These are phyloP conservation scores for Pteromalus puparum DNA, from an alignment of 1,140 invertebrate genomes.

Conservation along the genomic window DNA sequence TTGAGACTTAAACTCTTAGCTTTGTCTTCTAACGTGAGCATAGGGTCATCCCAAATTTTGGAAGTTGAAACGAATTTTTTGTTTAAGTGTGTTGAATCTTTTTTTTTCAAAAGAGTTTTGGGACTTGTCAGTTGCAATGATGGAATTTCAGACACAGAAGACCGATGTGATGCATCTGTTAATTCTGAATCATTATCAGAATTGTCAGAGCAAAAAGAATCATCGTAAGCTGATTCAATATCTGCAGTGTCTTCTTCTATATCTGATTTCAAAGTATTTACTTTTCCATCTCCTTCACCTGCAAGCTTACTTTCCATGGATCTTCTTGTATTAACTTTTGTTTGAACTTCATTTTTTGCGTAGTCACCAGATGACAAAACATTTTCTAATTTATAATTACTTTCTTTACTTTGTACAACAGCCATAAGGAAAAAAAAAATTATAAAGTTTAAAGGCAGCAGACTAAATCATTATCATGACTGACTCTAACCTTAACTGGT, in stretches of 20 bases:
- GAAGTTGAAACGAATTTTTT: slow-evolving; percentile 7
- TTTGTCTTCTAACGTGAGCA: slow-evolving; percentile 27
- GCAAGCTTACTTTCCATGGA: slow-evolving; percentile 36
- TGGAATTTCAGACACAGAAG: slow-evolving; percentile 46
- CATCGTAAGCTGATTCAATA: slow-evolving; percentile 61
- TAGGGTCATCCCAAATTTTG: slow-evolving; percentile 2
- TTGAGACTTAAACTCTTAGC: slow-evolving; percentile 36
- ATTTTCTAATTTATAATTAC: slow-evolving; percentile 39
- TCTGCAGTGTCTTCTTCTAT: slow-evolving; percentile 42
- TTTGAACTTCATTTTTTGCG: slow-evolving; percentile 19
- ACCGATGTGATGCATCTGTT: slow-evolving; percentile 53
- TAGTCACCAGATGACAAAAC: slow-evolving; percentile 29
- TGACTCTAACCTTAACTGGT: neutral
- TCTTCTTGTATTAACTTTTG: slow-evolving; percentile 11
- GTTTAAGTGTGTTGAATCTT: slow-evolving; percentile 6
- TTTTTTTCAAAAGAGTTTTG: neutral
- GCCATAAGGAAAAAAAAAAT: slow-evolving; percentile 42
- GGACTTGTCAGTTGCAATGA: neutral
- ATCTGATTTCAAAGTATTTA: neutral
- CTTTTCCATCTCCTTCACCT: slow-evolving; percentile 30
- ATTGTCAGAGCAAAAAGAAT: slow-evolving; percentile 62
- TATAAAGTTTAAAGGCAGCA: slow-evolving; percentile 9
- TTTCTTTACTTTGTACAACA: slow-evolving; percentile 10
- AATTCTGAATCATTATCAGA: slow-evolving; percentile 59
- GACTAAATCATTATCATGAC: neutral